Conservation (phyloP, 2,113 vertebrate species). For the Alligator mississippiensis region DNA sequence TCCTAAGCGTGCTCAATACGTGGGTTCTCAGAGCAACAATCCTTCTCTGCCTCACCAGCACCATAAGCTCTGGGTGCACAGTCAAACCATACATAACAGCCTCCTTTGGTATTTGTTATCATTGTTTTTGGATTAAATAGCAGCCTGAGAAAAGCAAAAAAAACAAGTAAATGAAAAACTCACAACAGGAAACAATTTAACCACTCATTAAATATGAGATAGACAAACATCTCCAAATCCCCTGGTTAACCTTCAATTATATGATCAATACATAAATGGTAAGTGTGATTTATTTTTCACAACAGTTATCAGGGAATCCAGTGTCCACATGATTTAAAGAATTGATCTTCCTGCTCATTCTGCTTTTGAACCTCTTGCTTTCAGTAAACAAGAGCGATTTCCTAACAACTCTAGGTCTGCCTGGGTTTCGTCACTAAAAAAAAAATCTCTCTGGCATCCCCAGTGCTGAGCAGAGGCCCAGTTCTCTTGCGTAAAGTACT, state of each 20-base stretch:
- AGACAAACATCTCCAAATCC: too few relatives aligned
- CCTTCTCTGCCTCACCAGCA: background rate
- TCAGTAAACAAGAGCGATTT: too few relatives aligned
- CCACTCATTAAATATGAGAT: background rate
- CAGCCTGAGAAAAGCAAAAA: background rate
- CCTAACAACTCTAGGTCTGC: too few relatives aligned
- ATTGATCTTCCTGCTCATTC: too few relatives aligned
- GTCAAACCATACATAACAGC: background rate
- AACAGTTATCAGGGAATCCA: too few relatives aligned
- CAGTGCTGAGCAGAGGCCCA: background rate
- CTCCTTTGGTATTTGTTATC: background rate
- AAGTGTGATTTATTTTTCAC: too few relatives aligned
- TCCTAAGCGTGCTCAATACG: background rate
- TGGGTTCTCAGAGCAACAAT: background rate
- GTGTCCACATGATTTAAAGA: too few relatives aligned
- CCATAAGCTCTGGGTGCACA: background rate
- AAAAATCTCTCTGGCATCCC: background rate
- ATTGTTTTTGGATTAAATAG: background rate
- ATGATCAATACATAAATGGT: too few relatives aligned
- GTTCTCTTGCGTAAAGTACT: background rate
- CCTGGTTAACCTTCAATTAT: background rate
- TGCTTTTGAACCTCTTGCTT: too few relatives aligned
- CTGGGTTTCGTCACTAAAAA: too few relatives aligned
- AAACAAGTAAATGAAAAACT: background rate
- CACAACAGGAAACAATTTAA: background rate